These are phyloP conservation scores for Zygothrica quintamaculata DNA, from an alignment of 2,888 invertebrate genomes.

Conservation along the genomic window DNA sequence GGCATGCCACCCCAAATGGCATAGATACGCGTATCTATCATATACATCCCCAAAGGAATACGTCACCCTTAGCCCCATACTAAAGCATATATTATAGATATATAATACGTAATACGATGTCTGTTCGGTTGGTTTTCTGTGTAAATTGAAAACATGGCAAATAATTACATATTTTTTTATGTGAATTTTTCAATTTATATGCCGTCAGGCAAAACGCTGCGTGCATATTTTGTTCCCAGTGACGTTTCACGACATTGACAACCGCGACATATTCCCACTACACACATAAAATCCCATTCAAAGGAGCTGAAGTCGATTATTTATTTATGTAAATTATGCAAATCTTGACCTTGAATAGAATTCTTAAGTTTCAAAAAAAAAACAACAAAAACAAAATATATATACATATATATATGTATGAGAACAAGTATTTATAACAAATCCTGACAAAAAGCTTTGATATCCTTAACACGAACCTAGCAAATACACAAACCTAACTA, in stretches of 20 bases:
- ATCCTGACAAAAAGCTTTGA: no score
- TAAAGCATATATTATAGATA: no score
- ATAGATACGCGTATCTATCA: conserved; percentile 6
- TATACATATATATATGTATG: no score
- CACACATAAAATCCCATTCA: conserved; percentile 40
- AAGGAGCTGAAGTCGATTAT: conserved; percentile 37
- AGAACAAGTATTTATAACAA: no score
- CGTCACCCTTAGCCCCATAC: not conserved
- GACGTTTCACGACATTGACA: conserved; percentile 66
- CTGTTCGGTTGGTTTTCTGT: conserved; percentile 56
- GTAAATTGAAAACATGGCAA: conserved; percentile 75
- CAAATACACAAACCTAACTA: not conserved
- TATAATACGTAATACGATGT: not conserved
- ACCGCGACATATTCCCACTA: conserved; percentile 50
- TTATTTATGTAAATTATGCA: conserved; percentile 52
- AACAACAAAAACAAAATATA: no score
- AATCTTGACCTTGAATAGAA: conserved; percentile 48
- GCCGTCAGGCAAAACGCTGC: conserved; percentile 70
- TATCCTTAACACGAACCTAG: conserved; percentile 10
- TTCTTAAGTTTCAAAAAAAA: conserved; percentile 5
- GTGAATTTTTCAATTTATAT: conserved; percentile 79
- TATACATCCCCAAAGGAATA: conserved; percentile 2
- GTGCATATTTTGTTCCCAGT: conserved; percentile 55
- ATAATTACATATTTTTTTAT: conserved; percentile 78
- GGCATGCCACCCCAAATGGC: not conserved